These are phyloP conservation scores for Watsonalla binaria DNA, from an alignment of 2,888 invertebrate species.

Conservation along the genomic window DNA sequence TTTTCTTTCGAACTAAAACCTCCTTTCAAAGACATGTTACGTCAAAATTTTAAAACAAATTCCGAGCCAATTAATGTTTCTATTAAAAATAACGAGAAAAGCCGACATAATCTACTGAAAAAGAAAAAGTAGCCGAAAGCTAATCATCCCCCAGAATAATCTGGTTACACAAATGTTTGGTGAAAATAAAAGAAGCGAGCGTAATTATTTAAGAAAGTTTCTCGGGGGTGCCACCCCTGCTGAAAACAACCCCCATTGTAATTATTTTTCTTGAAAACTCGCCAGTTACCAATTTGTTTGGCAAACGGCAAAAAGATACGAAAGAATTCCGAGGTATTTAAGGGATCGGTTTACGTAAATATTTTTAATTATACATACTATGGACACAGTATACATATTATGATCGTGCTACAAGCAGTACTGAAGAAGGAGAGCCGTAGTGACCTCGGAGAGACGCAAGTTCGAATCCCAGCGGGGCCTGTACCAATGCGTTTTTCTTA, in stretches of 20 bases:
- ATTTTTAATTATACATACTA: no score
- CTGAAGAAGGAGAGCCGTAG: no score
- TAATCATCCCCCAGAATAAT: slow-evolving; percentile 54
- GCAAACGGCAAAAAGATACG: slow-evolving; percentile 36
- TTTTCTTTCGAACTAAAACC: no score
- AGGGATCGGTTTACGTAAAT: not conserved
- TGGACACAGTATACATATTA: slow-evolving; percentile 10
- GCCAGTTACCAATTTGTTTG: slow-evolving; percentile 46
- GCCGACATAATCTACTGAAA: slow-evolving; percentile 11
- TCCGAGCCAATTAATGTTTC: not conserved
- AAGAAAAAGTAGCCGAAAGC: slow-evolving; percentile 44
- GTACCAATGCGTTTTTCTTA: no score
- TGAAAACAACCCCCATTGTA: slow-evolving; percentile 34
- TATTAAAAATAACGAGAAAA: not conserved
- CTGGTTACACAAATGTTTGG: slow-evolving; percentile 65
- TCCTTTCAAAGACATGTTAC: no score
- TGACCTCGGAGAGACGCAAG: no score
- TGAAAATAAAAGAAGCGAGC: slow-evolving; percentile 46
- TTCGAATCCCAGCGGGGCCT: no score
- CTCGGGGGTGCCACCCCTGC: slow-evolving; percentile 34
- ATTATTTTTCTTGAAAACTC: slow-evolving; percentile 73
- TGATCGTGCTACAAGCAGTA: no score
- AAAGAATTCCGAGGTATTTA: slow-evolving; percentile 17
- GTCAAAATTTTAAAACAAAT: not conserved
- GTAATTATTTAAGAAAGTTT: slow-evolving; percentile 68